phyloP scores from a whole-genome alignment of 2,797 vertebrate genomes.

The Peromyscus eremicus region DNA sequence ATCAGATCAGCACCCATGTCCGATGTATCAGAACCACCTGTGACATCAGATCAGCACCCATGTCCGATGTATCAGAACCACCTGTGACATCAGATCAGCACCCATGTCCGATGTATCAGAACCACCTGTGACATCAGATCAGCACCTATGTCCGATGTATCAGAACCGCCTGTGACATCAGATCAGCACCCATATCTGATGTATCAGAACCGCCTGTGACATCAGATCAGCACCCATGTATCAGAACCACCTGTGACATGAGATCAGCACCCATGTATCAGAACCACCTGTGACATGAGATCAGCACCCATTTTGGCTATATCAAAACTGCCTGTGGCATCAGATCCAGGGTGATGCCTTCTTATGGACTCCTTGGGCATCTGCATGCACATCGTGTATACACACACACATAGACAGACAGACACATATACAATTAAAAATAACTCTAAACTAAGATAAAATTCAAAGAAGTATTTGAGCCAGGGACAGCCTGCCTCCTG shows the following conservation, averaged over 20 bases:
- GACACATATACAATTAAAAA: neutral
- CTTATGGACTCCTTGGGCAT: neutral
- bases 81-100: neutral
- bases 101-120: neutral
- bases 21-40: neutral
- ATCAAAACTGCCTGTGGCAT: neutral
- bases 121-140: neutral
- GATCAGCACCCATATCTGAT: neutral
- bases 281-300: neutral
- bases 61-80: neutral
- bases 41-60: neutral
- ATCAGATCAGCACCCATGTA: no score
- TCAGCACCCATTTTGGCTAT: neutral
- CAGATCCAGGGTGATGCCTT: neutral
- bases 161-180: neutral
- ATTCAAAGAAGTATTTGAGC: neutral
- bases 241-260: neutral
- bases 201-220: neutral
- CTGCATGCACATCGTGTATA: neutral
- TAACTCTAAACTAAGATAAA: neutral
- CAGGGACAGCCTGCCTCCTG: neutral
- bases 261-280: neutral
- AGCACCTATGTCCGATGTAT: rapidly evolving
- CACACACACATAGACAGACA: neutral
- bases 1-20: neutral